Percentiles rank a stretch among this genome's conserved stretches.
phyloP scores from a whole-genome alignment of 2,888 invertebrate species.

The Nycteola revayana region DNA sequence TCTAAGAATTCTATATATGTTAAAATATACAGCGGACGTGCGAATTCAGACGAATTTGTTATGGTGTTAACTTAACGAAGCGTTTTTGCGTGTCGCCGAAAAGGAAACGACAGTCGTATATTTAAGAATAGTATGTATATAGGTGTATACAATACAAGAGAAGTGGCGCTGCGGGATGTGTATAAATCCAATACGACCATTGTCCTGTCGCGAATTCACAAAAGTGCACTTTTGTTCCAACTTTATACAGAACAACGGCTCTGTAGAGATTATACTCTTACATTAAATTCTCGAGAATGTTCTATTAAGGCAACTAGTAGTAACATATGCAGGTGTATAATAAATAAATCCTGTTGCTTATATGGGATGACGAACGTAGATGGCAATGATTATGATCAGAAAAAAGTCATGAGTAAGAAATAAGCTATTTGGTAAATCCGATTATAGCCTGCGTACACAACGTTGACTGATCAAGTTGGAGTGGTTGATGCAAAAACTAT shows the following conservation, averaged over 20 bases:
- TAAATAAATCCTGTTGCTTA: constrained; percentile 23
- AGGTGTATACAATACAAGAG: constrained; percentile 35
- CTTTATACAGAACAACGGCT: constrained; percentile 36
- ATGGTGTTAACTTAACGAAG: constrained; percentile 17
- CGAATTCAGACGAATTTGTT: constrained; percentile 13
- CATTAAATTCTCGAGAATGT: constrained; percentile 25
- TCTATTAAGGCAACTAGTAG: constrained; percentile 23
- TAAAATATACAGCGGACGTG: constrained; percentile 4
- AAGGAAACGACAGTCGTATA: constrained; percentile 15
- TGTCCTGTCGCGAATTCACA: constrained; percentile 61
- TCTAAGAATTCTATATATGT: constrained; percentile 7
- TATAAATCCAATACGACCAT: constrained; percentile 64
- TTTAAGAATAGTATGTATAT: constrained; percentile 20
- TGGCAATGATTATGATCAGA: constrained; percentile 18
- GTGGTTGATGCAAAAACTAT: too few relatives aligned
- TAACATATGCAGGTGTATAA: constrained; percentile 16
- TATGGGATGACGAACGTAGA: constrained; percentile 16
- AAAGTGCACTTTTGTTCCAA: constrained; percentile 52
- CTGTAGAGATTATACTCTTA: constrained; percentile 33
- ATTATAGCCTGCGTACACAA: constrained; percentile 13
- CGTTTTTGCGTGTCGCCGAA: constrained; percentile 20
- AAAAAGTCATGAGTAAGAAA: constrained; percentile 17
- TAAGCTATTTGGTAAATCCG: constrained; percentile 14
- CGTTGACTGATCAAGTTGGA: constrained; percentile 8
- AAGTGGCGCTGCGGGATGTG: constrained; percentile 54